Evolutionary conservation across 2,888 invertebrate species (phyloP).

Genomic region (Mechanitis messenoides): DNA sequence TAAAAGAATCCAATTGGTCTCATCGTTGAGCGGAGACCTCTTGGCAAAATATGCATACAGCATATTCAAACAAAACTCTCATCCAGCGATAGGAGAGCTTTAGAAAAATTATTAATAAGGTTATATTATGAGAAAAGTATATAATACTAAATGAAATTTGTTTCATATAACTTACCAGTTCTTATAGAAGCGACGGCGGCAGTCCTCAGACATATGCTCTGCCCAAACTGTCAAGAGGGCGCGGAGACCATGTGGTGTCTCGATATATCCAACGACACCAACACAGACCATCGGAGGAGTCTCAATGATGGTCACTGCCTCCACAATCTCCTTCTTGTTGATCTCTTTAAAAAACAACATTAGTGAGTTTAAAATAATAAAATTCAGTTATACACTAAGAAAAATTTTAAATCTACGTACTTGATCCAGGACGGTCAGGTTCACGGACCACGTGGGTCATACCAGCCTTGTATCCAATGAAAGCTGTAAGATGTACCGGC

Average conservation of each 20-base stretch:
- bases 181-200: constrained; percentile 99
- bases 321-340: constrained; percentile 99
- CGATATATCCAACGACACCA: constrained; percentile 98
- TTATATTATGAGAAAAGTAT: neutral
- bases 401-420: constrained; percentile 78
- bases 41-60: constrained; percentile 53
- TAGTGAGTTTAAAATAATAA: constrained; percentile 25
- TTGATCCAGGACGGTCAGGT: constrained; percentile 98
- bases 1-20: constrained; percentile 78
- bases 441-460: constrained; percentile 99
- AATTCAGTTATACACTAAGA: neutral
- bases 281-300: constrained; percentile 99
- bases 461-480: constrained; percentile 99
- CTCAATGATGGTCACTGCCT: constrained; percentile 98
- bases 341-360: constrained; percentile 81
- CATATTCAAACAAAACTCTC: constrained; percentile 75
- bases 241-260: constrained; percentile 97
- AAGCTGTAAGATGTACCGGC: constrained; percentile 98
- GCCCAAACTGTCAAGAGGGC: constrained; percentile 98
- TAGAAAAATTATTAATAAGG: constrained; percentile 23
- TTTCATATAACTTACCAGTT: constrained; percentile 88
- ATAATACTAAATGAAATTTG: neutral
- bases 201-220: constrained; percentile 99
- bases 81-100: constrained; percentile 84
- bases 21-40: constrained; percentile 85